These are phyloP conservation scores for Pangasius mekongensis DNA, from an alignment of 2,797 vertebrate genomes.

Conservation along the genomic window DNA sequence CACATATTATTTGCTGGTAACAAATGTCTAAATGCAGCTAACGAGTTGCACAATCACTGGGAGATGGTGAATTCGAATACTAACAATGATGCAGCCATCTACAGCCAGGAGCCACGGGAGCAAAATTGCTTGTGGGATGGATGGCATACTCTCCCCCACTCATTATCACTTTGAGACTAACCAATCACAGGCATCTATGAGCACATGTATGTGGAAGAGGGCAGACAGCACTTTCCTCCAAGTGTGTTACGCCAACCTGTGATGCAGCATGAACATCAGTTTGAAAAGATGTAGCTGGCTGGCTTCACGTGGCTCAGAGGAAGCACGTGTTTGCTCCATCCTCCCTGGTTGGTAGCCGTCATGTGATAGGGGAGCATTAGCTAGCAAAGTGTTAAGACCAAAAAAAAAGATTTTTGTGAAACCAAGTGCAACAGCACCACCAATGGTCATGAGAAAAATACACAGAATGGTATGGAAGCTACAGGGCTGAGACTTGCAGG, in stretches of 20 bases:
- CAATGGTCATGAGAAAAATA: background rate
- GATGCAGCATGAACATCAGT: background rate
- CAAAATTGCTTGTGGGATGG: background rate
- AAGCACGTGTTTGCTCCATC: background rate
- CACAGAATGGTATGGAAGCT: background rate
- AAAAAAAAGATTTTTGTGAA: background rate
- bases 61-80: background rate
- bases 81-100: background rate
- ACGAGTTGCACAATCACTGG: background rate
- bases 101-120: background rate
- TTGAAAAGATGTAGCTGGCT: background rate
- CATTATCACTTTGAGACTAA: background rate
- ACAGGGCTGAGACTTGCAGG: background rate
- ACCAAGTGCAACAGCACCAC: background rate
- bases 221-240: background rate
- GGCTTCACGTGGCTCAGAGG: background rate
- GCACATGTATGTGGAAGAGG: background rate
- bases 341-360: background rate
- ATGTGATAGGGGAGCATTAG: background rate
- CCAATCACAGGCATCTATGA: background rate
- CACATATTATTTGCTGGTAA: background rate
- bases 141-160: background rate
- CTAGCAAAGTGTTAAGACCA: background rate
- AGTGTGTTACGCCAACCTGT: background rate
- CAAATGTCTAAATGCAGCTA: background rate